These are phyloP conservation scores for Amblyraja radiata DNA, from an alignment of 2,797 vertebrate species.

Conservation along the genomic window DNA sequence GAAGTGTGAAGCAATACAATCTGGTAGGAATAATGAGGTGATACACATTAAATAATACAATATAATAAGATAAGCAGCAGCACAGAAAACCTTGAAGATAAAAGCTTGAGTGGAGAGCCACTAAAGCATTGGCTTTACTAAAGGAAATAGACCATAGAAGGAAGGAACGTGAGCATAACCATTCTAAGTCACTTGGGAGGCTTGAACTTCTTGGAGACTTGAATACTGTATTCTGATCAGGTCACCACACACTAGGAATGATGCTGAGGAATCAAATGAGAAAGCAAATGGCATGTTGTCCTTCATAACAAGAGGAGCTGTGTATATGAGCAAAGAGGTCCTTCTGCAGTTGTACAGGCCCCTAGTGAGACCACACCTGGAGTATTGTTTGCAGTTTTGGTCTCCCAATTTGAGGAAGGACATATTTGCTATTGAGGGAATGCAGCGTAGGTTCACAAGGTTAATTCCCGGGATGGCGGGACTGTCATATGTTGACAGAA, in stretches of 20 bases:
- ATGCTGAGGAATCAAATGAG: neutral
- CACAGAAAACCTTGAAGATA: neutral
- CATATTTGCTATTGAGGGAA: no score
- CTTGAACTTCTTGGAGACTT: neutral
- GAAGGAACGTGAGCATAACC: neutral
- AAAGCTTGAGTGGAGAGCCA: neutral
- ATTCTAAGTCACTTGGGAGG: neutral
- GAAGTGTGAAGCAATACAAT: no score
- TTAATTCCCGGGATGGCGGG: no score
- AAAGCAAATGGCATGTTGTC: no score
- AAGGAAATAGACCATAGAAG: neutral
- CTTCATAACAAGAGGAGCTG: no score
- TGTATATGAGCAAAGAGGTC: no score
- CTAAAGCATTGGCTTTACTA: neutral
- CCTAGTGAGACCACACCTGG: no score
- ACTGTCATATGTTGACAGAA: no score
- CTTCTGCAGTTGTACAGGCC: no score
- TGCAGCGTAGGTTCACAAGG: no score
- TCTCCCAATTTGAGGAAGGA: no score
- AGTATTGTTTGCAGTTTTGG: no score
- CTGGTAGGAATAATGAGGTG: neutral
- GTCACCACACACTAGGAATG: neutral
- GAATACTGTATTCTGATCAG: neutral
- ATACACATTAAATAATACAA: neutral
- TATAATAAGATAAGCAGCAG: neutral